A percentile compares a stretch with the other conserved stretches of the same genome.
Conservation (phyloP, 2,888 invertebrate species). For the Apamea epomidion region DNA sequence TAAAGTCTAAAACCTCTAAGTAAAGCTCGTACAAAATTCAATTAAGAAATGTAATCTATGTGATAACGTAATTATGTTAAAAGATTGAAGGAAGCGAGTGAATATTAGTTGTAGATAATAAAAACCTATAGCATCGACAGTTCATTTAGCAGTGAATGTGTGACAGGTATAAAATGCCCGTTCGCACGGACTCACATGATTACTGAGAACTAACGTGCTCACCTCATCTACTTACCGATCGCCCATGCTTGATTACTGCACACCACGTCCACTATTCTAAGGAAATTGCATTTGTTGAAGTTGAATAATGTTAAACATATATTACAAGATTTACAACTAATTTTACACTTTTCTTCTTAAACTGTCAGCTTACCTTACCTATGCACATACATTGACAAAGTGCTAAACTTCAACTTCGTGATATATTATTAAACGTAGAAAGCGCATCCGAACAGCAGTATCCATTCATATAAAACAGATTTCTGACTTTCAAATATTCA, state of each 20-base stretch:
- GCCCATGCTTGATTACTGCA: conserved; percentile 60
- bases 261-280: conserved; percentile 42
- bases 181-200: conserved; percentile 78
- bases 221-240: conserved; percentile 62
- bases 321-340: conserved; percentile 18
- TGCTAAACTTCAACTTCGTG: conserved; percentile 45
- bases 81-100: conserved; percentile 40
- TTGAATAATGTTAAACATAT: conserved; percentile 41
- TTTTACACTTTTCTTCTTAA: conserved; percentile 35
- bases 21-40: not conserved
- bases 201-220: conserved; percentile 71
- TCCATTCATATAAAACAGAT: conserved; percentile 68
- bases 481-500: conserved; percentile 85
- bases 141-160: conserved; percentile 68
- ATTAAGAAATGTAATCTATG: conserved; percentile 24
- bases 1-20: not conserved
- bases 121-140: conserved; percentile 60
- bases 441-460: conserved; percentile 62
- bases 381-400: conserved; percentile 41
- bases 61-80: conserved; percentile 30
- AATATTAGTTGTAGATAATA: conserved; percentile 55
- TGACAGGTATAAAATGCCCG: conserved; percentile 79
- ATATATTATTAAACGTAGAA: conserved; percentile 58
- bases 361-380: conserved; percentile 5
- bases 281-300: conserved; percentile 59